Conservation (phyloP, 2,797 vertebrate genomes). For the Lerista edwardsae region DNA sequence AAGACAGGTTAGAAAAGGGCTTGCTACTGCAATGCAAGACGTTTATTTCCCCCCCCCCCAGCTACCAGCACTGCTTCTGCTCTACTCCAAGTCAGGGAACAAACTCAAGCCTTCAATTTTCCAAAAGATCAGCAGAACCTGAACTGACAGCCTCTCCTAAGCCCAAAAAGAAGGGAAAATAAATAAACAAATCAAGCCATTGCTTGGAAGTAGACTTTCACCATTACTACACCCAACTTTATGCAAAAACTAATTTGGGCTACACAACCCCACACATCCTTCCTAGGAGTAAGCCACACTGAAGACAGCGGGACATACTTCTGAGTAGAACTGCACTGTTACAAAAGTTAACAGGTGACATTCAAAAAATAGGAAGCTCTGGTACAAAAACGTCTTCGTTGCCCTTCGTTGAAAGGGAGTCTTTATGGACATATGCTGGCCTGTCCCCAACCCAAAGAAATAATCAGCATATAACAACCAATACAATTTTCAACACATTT, state of each 20-base stretch:
- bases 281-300: too few species aligned
- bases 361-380: too few species aligned
- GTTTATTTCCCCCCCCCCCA: neutral
- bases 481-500: neutral
- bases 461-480: neutral
- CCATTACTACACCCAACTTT: too few species aligned
- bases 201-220: too few species aligned
- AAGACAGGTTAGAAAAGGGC: neutral
- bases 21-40: accelerated
- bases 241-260: too few species aligned
- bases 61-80: neutral
- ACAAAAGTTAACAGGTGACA: too few species aligned
- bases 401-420: too few species aligned
- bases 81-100: neutral
- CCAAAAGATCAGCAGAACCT: neutral
- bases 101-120: neutral
- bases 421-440: neutral
- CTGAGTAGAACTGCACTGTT: too few species aligned
- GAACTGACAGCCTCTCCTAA: neutral
- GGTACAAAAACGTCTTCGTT: too few species aligned
- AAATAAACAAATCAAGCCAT: too few species aligned
- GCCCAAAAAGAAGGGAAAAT: neutral
- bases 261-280: too few species aligned
- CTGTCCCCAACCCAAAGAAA: neutral
- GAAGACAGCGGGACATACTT: too few species aligned